A percentile compares a stretch with the other conserved stretches of the same genome.
phyloP scores from a whole-genome alignment of 2,888 invertebrate genomes.

The Bursaphelenchus okinawaensis region DNA sequence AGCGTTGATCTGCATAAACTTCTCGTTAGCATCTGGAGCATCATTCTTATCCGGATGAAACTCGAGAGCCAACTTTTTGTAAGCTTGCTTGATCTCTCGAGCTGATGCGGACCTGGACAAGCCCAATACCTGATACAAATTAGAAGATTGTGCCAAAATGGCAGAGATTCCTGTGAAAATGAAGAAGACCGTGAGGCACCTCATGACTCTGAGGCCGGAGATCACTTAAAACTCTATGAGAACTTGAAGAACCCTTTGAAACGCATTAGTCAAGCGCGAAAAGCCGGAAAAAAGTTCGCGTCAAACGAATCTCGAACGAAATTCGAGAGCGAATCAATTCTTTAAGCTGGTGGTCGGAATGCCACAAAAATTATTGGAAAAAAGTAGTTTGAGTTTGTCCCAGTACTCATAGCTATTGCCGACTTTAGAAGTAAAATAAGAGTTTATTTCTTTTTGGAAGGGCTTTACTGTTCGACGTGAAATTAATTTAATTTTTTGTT shows the following conservation, averaged over 20 bases:
- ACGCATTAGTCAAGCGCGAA: not conserved
- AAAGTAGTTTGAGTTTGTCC: too few relatives aligned
- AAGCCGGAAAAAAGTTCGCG: not conserved
- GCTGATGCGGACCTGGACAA: constrained; percentile 71
- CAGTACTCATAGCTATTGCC: too few relatives aligned
- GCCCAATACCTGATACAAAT: constrained; percentile 65
- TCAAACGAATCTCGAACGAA: not conserved
- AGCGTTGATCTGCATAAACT: constrained; percentile 47
- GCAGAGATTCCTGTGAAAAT: not conserved
- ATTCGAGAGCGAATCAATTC: not conserved
- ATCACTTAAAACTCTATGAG: not conserved
- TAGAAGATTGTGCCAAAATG: constrained; percentile 17
- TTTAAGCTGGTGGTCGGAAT: too few relatives aligned
- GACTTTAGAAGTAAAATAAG: too few relatives aligned
- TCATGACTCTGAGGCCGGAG: not conserved
- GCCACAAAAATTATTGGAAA: not conserved
- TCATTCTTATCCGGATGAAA: constrained; percentile 63
- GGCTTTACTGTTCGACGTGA: too few relatives aligned
- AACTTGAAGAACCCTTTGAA: not conserved
- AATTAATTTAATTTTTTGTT: too few relatives aligned
- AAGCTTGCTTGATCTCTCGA: constrained; percentile 80
- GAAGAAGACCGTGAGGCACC: not conserved
- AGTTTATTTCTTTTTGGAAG: too few relatives aligned
- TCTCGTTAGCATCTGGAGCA: constrained; percentile 41
- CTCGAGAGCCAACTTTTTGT: constrained; percentile 81